These are phyloP conservation scores for Casuarius casuarius DNA, from an alignment of 2,113 vertebrate genomes.

Conservation along the genomic window DNA sequence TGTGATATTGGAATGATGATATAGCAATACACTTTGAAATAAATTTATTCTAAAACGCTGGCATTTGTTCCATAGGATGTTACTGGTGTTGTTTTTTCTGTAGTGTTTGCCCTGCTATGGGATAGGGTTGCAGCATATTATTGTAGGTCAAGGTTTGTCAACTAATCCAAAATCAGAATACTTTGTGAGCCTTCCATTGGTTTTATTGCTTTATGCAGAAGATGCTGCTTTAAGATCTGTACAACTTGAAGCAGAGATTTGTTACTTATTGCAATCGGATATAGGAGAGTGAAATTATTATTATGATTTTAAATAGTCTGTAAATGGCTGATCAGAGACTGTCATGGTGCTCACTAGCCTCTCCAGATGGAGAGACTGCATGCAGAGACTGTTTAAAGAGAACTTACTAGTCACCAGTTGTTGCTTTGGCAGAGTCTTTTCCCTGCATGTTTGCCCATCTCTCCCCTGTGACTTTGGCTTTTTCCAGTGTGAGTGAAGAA, in stretches of 20 bases:
- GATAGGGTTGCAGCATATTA: accelerated
- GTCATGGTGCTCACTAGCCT: too few species aligned
- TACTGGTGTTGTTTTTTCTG: background rate
- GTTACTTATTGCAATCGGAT: background rate
- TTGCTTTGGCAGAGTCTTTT: too few species aligned
- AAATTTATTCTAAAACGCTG: background rate
- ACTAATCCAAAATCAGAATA: background rate
- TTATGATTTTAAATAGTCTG: too few species aligned
- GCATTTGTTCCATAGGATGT: background rate
- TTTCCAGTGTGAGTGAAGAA: background rate
- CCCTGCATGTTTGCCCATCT: background rate
- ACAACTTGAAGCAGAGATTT: background rate
- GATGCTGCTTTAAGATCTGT: background rate
- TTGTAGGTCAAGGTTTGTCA: background rate
- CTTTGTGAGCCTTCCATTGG: accelerated
- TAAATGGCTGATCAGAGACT: too few species aligned
- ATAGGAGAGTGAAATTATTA: too few species aligned
- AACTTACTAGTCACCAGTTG: too few species aligned
- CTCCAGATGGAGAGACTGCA: too few species aligned
- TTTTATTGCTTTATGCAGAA: background rate
- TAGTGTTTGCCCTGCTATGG: background rate
- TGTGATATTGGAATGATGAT: background rate
- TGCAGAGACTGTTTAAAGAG: too few species aligned
- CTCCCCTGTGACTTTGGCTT: background rate
- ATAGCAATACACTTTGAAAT: background rate